These are phyloP conservation scores for Cottus gobio DNA, from an alignment of 2,113 vertebrate genomes.

Conservation along the genomic window DNA sequence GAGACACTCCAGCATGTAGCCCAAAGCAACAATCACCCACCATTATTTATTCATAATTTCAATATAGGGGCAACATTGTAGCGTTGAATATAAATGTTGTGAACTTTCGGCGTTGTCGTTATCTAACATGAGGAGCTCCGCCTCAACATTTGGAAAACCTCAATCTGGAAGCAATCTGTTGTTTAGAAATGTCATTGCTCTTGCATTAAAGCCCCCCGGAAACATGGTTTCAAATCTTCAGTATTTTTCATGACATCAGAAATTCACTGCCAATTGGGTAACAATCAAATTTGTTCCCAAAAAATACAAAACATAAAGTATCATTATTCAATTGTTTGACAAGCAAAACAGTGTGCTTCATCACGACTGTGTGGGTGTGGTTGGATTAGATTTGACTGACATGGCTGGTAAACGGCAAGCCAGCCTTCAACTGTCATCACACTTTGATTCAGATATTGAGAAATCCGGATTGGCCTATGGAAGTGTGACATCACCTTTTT, in stretches of 20 bases:
- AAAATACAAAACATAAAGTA: background rate
- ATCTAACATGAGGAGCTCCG: background rate
- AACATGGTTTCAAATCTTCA: background rate
- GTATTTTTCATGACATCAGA: background rate
- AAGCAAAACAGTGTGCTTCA: no score
- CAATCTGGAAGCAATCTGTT: background rate
- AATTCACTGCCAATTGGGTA: background rate
- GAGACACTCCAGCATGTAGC: conserved; percentile 19
- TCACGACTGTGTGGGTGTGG: no score
- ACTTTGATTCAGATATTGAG: no score
- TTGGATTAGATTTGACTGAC: no score
- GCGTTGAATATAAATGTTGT: conserved; percentile 44
- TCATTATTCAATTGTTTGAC: background rate
- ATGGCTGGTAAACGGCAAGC: no score
- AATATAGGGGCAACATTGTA: conserved; percentile 9
- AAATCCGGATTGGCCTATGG: no score
- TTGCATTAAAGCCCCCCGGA: background rate
- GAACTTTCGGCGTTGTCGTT: background rate
- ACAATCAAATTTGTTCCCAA: background rate
- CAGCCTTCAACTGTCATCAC: no score
- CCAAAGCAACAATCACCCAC: conserved; percentile 38
- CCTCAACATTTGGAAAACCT: background rate
- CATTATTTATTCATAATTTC: conserved; percentile 51
- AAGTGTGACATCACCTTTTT: background rate
- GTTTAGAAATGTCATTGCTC: background rate